Evolutionary conservation across 2,888 invertebrate species (phyloP), one percentile per base, ranked within the genome.

Genomic region (Erebia epiphron): DNA sequence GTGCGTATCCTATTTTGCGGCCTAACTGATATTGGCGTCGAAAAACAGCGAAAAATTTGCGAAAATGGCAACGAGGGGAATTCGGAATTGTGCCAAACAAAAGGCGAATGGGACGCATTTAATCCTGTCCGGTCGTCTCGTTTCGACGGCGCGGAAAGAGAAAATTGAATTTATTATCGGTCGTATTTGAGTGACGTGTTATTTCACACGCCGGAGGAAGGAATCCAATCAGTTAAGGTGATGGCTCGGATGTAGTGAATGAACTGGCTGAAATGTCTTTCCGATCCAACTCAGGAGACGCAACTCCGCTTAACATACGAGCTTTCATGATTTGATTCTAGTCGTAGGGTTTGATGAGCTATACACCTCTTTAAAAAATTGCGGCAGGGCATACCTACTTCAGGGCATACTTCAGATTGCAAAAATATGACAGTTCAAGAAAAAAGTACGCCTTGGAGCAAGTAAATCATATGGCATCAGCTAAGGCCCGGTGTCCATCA

Each of bases 81-180:
- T 73, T 71, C 72, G 80, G 85, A 86, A 88, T 86, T 88, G 87
- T 83, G 85, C 84, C 83, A 83, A 88, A 92, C 91, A 92, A 92
- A 90, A 91, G 89, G 85, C 86, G 90, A 88, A 86, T 84, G 83
- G 86, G 86, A 87, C 89, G 83, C 84, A 83, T 89, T 91, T 92
- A 92, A 92, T 92, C 91, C 90, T 85, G 90, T 86, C 89, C 90
- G 87, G 88, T 82, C 88, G 73, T 75, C 89, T 86, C 84, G 74
- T 76, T 89, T 84, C 84, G 83, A 82, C 84, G 82, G 83, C 79
- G 82, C 82, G 83, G 82, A 85, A 80, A 84, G 86, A 82, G 89
- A 90, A 91, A 93, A 92, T 92, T 92, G 92, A 92, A 93, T 93
- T 92, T 93, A 92, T 92, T 91, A 93, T 91, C 88, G 87, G 86